Evolutionary conservation across 2,113 vertebrate species (phyloP).

Genomic region (Hemiscyllium ocellatum): DNA sequence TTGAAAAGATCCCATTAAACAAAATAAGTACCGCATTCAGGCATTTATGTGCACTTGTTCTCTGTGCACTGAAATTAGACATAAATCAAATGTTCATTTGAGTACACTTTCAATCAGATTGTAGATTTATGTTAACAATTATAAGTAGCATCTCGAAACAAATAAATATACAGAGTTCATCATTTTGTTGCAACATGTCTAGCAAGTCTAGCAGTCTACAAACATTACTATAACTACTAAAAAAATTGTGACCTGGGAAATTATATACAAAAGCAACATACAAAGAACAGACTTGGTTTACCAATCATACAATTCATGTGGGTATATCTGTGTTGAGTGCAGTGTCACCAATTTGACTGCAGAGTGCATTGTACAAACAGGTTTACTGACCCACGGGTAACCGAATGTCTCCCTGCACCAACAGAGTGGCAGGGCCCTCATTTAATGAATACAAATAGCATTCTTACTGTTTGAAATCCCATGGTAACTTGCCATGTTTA

Average conservation of each 20-base stretch:
- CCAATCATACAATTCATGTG: conserved; percentile 40
- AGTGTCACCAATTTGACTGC: not conserved
- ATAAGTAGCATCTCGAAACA: conserved; percentile 45
- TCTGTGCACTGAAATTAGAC: conserved; percentile 64
- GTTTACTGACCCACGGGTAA: not conserved
- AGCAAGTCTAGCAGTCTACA: conserved; percentile 46
- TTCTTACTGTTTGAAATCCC: not conserved
- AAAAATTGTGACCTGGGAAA: conserved; percentile 55
- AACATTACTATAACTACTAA: conserved; percentile 62
- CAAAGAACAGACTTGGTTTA: conserved; percentile 43
- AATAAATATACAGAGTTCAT: conserved; percentile 43
- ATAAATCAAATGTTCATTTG: conserved; percentile 48
- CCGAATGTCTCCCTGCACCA: not conserved
- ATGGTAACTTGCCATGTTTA: conserved; percentile 2
- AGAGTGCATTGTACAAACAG: not conserved
- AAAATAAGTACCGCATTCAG: conserved; percentile 51
- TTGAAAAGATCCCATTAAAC: conserved; percentile 51
- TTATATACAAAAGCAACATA: conserved; percentile 69
- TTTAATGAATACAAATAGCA: not conserved
- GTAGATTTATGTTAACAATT: conserved; percentile 47
- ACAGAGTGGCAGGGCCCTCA: not conserved
- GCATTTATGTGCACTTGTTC: conserved; percentile 56
- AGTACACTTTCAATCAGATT: conserved; percentile 46
- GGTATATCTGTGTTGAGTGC: conserved; percentile 8
- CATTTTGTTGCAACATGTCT: conserved; percentile 42